These are phyloP conservation scores for Xestoiulus laeticollis DNA, from an alignment of 2,888 invertebrate genomes.

Conservation along the genomic window DNA sequence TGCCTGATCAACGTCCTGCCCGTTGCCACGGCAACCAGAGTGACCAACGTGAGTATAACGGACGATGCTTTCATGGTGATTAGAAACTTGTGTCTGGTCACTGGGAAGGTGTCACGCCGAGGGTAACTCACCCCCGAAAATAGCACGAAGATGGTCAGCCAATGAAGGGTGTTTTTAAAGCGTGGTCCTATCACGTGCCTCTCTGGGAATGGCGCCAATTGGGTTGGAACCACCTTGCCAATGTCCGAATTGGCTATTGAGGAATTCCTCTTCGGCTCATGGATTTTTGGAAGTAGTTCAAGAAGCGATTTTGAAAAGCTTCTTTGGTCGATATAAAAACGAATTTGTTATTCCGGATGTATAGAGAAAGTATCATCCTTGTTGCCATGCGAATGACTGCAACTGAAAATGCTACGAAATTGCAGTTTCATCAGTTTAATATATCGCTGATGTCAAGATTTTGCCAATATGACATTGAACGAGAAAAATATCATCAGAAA, in stretches of 20 bases:
- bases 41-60: background rate
- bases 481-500: too few species aligned
- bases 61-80: background rate
- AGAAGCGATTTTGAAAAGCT: background rate
- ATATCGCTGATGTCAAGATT: too few species aligned
- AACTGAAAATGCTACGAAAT: background rate
- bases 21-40: conserved; percentile 38
- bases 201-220: conserved; percentile 42
- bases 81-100: background rate
- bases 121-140: conserved; percentile 25
- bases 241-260: background rate
- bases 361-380: background rate
- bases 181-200: conserved; percentile 18
- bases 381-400: background rate
- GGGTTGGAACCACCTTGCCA: background rate
- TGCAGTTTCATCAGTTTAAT: background rate
- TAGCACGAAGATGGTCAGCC: conserved; percentile 14
- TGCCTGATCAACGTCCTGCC: conserved; percentile 38
- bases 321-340: background rate
- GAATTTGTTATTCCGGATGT: background rate
- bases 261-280: background rate
- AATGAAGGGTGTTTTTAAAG: background rate
- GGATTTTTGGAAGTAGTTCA: background rate
- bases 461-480: background rate
- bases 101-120: background rate